These are phyloP conservation scores for Aix galericulata DNA, from an alignment of 2,113 vertebrate species.

Conservation along the genomic window DNA sequence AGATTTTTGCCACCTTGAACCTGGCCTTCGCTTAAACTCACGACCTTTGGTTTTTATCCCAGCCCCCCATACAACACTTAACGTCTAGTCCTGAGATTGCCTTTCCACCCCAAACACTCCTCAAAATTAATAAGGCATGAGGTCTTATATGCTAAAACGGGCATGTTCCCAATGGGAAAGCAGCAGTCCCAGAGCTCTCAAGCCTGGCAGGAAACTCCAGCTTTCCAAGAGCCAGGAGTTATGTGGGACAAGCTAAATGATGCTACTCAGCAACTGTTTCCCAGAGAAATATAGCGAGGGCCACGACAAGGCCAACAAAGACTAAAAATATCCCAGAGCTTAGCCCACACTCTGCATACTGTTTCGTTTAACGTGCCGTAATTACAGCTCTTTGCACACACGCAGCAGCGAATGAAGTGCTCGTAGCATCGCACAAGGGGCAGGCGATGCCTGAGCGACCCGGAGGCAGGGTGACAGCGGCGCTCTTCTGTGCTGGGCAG, in stretches of 20 bases:
- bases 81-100: not conserved
- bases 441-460: not conserved
- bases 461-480: not conserved
- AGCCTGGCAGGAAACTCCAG: constrained; percentile 58
- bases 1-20: not conserved
- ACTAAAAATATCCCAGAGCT: constrained; percentile 59
- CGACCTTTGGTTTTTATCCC: not conserved
- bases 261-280: constrained; percentile 67
- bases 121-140: constrained; percentile 45
- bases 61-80: not conserved
- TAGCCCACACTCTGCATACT: not conserved
- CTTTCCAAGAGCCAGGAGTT: constrained; percentile 48
- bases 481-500: fast-evolving
- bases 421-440: not conserved
- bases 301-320: constrained; percentile 43
- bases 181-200: constrained; percentile 20
- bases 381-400: constrained; percentile 18
- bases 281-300: constrained; percentile 57
- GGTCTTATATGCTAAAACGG: constrained; percentile 26
- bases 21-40: not conserved
- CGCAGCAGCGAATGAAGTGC: not conserved
- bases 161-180: constrained; percentile 61
- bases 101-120: not conserved
- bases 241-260: constrained; percentile 47
- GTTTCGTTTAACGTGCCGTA: not conserved